Evolutionary conservation across 1,140 invertebrate species (phyloP), one percentile per base, ranked within the genome.

Genomic region (Choristoneura fumiferana): DNA sequence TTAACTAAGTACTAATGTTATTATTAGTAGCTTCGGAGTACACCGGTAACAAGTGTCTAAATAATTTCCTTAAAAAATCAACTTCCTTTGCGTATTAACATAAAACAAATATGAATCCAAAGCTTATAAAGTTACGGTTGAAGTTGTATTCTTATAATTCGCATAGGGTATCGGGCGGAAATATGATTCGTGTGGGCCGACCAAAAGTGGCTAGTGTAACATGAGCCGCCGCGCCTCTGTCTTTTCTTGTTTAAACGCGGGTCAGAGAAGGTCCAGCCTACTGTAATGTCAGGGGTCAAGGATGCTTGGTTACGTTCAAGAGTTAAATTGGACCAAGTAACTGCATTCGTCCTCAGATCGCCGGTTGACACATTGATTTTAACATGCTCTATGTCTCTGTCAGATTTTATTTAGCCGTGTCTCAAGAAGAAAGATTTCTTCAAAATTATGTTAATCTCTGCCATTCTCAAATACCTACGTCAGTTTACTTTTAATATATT

Each of bases 251-350:
- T 59, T 45, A 67, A 70, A 56, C 57, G 35, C 57, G 49, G 64
- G 38, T 36, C 38, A 18, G 57, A 67, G 22, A 62, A 60, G 54
- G 71, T 67, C 71, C 67, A 58, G 59, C 60, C 40, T n/a, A n/a
- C n/a, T n/a, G 54, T 54, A 72, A 73, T 59, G 49, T 38, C 34
- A 78, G 60, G 63, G 84, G 64, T 78, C 83, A 71, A 54, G 33
- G 36, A 74, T 18, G 62, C 54, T 82, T 80, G 83, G 58, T 69
- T 56, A 57, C 61, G 63, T 62, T 66, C 69, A 75, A 60, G 58
- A 60, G 57, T 66, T 82, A 81, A 88, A 85, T 86, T 86, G 83
- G 79, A 72, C 84, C 69, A 78, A 84, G 81, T 84, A 82, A 79
- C 73, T 65, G 69, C 65, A 71, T 63, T 63, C 70, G 71, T 80